Evolutionary conservation across 2,113 vertebrate species (phyloP).

Genomic region (Istiophorus platypterus): DNA sequence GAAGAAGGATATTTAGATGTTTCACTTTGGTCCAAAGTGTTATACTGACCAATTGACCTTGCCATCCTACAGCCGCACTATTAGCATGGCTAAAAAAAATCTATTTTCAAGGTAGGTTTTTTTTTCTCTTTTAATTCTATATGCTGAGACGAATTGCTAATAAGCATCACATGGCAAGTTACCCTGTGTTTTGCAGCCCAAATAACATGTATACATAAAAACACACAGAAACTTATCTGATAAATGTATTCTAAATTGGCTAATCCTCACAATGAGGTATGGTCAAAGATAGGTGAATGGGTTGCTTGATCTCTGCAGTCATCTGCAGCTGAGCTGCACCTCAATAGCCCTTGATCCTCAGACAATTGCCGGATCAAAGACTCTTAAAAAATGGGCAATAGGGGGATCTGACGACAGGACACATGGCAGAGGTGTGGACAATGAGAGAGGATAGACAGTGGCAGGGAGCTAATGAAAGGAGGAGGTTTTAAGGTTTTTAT

Average conservation of each 20-base stretch:
- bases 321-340: neutral
- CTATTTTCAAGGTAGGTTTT: neutral
- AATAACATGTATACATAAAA: neutral
- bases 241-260: neutral
- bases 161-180: neutral
- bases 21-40: neutral
- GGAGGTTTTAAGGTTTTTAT: neutral
- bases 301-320: conserved; percentile 12
- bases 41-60: neutral
- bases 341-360: neutral
- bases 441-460: neutral
- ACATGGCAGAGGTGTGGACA: neutral
- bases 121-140: no score
- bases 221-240: neutral
- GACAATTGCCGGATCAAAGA: conserved; percentile 13
- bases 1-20: neutral
- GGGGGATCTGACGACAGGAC: neutral
- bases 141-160: neutral
- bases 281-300: neutral
- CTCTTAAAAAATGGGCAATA: neutral
- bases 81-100: neutral
- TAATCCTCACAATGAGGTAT: neutral
- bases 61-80: no score
- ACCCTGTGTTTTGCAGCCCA: neutral
- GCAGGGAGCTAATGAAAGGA: neutral